phyloP scores from a whole-genome alignment of 2,113 vertebrate species.

The Gobius niger region DNA sequence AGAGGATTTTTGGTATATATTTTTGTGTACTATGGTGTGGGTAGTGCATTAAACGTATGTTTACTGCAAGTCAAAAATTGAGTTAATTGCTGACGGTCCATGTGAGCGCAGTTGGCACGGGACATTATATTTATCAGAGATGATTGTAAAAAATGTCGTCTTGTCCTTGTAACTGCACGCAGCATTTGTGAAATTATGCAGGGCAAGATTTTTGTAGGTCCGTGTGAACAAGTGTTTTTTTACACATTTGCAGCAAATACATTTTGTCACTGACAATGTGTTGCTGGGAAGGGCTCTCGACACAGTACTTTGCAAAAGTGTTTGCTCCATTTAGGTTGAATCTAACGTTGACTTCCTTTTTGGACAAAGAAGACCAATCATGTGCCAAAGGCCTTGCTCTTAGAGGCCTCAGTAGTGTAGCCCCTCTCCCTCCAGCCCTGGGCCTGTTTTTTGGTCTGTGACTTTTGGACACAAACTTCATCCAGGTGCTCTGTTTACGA shows the following conservation, averaged over 20 bases:
- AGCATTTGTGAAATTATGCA: not conserved
- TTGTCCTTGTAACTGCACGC: not conserved
- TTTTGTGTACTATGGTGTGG: not conserved
- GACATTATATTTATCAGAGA: not conserved
- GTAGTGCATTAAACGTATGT: not conserved
- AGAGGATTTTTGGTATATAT: not conserved
- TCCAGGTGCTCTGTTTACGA: constrained; percentile 55
- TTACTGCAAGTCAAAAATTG: not conserved
- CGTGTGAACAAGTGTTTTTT: constrained; percentile 7
- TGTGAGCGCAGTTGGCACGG: not conserved
- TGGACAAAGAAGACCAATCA: constrained; percentile 27
- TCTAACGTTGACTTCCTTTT: constrained; percentile 23
- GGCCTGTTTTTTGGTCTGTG: not conserved
- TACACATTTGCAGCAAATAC: constrained; percentile 18
- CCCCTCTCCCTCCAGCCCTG: not conserved
- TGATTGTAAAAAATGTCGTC: not conserved
- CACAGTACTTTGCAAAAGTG: constrained; percentile 2
- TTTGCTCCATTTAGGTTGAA: constrained; percentile 25
- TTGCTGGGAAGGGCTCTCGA: constrained; percentile 68
- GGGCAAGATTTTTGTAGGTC: constrained; percentile 1
- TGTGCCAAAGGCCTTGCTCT: constrained; percentile 56
- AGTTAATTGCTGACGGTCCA: not conserved
- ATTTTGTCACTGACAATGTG: constrained; percentile 26
- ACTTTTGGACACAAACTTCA: constrained; percentile 33
- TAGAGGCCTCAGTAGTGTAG: constrained; percentile 48